phyloP scores from a whole-genome alignment of 2,888 invertebrate species.

The Nemotelus pantherinus region DNA sequence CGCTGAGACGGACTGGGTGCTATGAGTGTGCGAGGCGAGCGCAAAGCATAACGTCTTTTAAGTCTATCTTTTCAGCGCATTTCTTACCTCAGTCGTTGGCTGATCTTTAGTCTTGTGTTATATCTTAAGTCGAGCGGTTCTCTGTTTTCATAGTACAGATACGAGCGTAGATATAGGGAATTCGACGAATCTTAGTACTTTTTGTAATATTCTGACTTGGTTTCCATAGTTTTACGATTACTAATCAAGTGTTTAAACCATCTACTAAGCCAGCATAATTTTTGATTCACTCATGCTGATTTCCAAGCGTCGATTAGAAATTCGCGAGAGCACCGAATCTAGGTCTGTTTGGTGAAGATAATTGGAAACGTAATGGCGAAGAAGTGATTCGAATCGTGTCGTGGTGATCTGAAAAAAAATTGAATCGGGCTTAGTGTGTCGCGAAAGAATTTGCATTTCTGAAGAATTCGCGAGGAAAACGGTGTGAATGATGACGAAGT shows the following conservation, averaged over 20 bases:
- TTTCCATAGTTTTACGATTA: no score
- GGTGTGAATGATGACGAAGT: no score
- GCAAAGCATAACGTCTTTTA: conserved; percentile 28
- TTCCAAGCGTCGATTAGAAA: background rate
- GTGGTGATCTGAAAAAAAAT: background rate
- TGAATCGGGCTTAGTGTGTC: background rate
- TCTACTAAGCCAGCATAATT: background rate
- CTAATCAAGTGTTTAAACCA: background rate
- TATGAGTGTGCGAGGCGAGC: background rate
- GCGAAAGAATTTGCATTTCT: conserved; percentile 18
- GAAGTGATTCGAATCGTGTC: conserved; percentile 19
- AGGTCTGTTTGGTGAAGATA: background rate
- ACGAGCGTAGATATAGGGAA: conserved; percentile 15
- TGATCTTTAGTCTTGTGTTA: conserved; percentile 49
- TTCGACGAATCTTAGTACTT: conserved; percentile 23
- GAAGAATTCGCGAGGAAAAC: background rate
- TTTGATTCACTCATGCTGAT: background rate
- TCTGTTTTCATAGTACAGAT: conserved; percentile 29
- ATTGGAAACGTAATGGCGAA: conserved; percentile 35
- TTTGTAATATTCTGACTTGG: conserved; percentile 14
- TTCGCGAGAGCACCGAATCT: background rate
- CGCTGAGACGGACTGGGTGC: background rate
- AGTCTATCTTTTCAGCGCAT: conserved; percentile 38
- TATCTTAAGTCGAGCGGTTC: conserved; percentile 51
- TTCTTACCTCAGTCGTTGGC: conserved; percentile 39